phyloP scores from a whole-genome alignment of 92 coral and sea anemone genomes.

The Palythoa caribaeorum region DNA sequence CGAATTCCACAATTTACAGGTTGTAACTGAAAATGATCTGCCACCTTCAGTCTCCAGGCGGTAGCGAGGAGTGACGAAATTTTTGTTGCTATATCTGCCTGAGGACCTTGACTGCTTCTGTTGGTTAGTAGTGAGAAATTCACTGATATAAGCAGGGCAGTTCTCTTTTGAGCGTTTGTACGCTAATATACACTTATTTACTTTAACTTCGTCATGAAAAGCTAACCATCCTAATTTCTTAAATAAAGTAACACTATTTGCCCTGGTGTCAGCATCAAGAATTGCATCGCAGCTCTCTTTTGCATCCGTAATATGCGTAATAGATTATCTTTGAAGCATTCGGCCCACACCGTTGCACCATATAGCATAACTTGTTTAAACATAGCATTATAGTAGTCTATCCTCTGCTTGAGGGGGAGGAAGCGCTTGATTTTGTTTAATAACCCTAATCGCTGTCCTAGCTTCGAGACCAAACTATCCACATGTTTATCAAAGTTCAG shows the following conservation, averaged over 20 bases:
- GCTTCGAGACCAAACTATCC: constrained; percentile 60
- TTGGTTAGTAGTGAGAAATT: constrained; percentile 13
- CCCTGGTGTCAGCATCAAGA: constrained; percentile 42
- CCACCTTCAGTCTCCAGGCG: constrained; percentile 22
- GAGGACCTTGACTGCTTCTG: constrained; percentile 30
- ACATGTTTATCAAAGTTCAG: constrained; percentile 65
- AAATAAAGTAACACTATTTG: not conserved
- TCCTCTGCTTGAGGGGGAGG: constrained; percentile 57
- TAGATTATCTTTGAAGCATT: not conserved
- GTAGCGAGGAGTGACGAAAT: constrained; percentile 19
- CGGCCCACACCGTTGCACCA: constrained; percentile 2
- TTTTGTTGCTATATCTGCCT: constrained; percentile 10
- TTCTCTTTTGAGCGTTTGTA: constrained; percentile 39
- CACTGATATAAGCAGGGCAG: not conserved
- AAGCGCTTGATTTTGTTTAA: not conserved
- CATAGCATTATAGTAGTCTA: constrained; percentile 45
- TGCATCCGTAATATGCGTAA: constrained; percentile 24
- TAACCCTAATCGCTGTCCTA: constrained; percentile 46
- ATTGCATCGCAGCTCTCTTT: constrained; percentile 11
- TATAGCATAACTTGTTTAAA: constrained; percentile 49
- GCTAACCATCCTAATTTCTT: constrained; percentile 57
- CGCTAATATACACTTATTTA: constrained; percentile 58
- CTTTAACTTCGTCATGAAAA: constrained; percentile 57
- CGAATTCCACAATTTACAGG: constrained; percentile 1
- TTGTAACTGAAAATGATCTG: constrained; percentile 15